These are phyloP conservation scores for Allobates femoralis DNA, from an alignment of 2,797 vertebrate species.

Conservation along the genomic window DNA sequence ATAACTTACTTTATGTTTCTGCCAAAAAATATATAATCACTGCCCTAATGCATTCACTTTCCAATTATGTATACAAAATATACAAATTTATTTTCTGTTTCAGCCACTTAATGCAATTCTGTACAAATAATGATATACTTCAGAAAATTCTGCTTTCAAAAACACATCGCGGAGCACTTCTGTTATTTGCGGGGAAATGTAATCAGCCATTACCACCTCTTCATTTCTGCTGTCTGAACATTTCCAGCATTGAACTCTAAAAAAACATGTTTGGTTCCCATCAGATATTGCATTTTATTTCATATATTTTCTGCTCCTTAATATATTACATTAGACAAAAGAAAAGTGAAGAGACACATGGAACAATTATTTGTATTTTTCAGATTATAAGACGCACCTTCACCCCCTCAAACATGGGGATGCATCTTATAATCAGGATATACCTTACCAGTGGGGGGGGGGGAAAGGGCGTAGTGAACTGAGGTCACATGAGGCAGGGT, in stretches of 20 bases:
- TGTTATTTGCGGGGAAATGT: conserved; percentile 3
- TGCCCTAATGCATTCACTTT: conserved; percentile 24
- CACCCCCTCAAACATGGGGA: too few species aligned
- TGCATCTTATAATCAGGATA: too few species aligned
- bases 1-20: background rate
- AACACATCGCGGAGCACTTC: conserved; percentile 31
- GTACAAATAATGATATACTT: conserved; percentile 39
- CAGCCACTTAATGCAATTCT: conserved; percentile 34
- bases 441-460: too few species aligned
- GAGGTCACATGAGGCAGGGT: too few species aligned
- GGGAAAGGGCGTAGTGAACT: too few species aligned
- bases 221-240: background rate
- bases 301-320: background rate
- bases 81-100: background rate
- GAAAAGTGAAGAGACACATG: background rate
- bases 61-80: conserved; percentile 19
- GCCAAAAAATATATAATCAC: background rate
- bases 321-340: background rate
- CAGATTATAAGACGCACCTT: too few species aligned
- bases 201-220: conserved; percentile 9
- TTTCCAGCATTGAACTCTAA: background rate
- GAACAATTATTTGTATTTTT: background rate
- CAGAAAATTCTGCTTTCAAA: conserved; percentile 21
- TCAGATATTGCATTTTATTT: background rate
- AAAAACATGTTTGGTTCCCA: background rate